A percentile compares a stretch with the other conserved stretches of the same genome.
These are phyloP conservation scores for Cotesia vestalis DNA, from an alignment of 1,140 invertebrate genomes.

Conservation along the genomic window DNA sequence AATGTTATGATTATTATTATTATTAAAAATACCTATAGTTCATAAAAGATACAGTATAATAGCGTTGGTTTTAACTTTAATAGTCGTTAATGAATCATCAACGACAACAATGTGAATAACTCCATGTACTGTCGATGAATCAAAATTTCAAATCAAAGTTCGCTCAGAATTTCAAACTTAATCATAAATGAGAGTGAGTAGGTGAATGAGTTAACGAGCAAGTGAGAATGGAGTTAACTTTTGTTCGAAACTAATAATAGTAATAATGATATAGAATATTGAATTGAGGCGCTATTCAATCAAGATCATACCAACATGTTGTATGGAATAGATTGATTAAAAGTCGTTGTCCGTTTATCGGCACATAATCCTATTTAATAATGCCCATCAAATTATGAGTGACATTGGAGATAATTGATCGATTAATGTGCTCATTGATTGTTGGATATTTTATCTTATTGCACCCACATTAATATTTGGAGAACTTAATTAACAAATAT, in stretches of 20 bases:
- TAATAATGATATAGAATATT: no score
- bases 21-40: no score
- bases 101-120: not conserved
- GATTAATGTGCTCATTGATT: slow-evolving; percentile 5
- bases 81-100: not conserved
- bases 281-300: not conserved
- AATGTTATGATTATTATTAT: no score
- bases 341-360: slow-evolving; percentile 12
- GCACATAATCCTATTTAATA: slow-evolving; percentile 20
- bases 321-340: slow-evolving; percentile 5
- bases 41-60: no score
- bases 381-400: slow-evolving; percentile 7
- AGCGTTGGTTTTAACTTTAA: not conserved
- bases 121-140: not conserved
- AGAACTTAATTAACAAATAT: no score
- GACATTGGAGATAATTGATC: not conserved
- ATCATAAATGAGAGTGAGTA: not conserved
- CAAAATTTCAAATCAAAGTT: not conserved
- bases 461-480: no score
- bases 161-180: not conserved
- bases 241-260: no score
- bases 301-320: not conserved
- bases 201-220: no score
- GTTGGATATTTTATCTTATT: no score
- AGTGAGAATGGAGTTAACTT: no score